Base-by-base conservation (phyloP, 2,113 vertebrate genomes). In the Plecotus auritus region DNA sequence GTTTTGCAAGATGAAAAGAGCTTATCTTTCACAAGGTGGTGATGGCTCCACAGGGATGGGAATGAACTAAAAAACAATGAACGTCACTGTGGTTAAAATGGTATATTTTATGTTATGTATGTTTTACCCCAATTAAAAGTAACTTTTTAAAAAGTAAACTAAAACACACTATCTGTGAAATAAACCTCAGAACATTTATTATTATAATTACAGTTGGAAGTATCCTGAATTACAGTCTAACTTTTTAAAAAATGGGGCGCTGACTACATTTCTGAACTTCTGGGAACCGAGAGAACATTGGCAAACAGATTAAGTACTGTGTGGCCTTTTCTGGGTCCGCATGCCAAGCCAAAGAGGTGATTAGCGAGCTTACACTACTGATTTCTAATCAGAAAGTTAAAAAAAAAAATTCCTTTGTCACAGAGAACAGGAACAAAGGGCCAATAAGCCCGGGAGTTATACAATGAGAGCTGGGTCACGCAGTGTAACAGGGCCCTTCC, bases 351-450 rank as follows among this genome's bases (percentile, higher is more conserved):
- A 7, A 77, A 95, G 80, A 51, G 47, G 32, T 69, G 64, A 88
- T 87, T 56, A 74, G 54, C 59, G n/a, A 23, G 51, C 30, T 92
- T 73, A 56, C 91, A 76, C 85, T 59, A 70, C 49, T 85, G 81
- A 80, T 72, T 95, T 92, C 88, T 78, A 95, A 95, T 73, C 83
- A 86, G 83, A 95, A 86, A 91, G 59, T 80, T 85, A 9, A 40
- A 51, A 72, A 78, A 66, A 84, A 85, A 78, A 85, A 93, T 93
- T 17, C 56, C 86, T 90, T 51, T 89, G 67, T 90, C 77, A 88
- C 74, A 81, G 51, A 84, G 74, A 80, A 69, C 7, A 85, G 70
- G 22, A 74, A 95, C 56, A 80, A 94, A 95, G 54, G 76, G 81
- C 94, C 77, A 69, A 35, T 87, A 49, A 42, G 26, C n/a, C 17